A percentile compares a stretch with the other conserved stretches of the same genome.
Evolutionary conservation across 2,888 invertebrate genomes (phyloP).

Genomic region (Drosophila greeni): DNA sequence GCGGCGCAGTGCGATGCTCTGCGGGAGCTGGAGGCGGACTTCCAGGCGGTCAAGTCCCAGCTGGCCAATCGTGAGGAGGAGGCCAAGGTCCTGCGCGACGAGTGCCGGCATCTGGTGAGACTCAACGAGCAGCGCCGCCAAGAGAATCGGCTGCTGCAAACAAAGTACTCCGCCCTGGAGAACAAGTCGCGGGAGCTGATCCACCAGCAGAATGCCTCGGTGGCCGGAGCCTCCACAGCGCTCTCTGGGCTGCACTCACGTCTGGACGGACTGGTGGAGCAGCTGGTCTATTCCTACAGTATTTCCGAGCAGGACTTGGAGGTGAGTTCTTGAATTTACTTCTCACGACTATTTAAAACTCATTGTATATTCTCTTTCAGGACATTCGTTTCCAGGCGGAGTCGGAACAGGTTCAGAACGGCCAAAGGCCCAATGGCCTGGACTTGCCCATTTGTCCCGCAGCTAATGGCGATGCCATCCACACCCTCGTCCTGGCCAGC

Average conservation of each 20-base stretch:
- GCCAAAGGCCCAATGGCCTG: slow-evolving; percentile 71
- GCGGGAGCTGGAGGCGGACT: slow-evolving; percentile 84
- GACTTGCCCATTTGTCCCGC: slow-evolving; percentile 60
- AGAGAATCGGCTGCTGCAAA: slow-evolving; percentile 84
- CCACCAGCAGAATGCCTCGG: slow-evolving; percentile 84
- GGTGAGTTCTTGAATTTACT: slow-evolving; percentile 76
- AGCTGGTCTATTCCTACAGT: slow-evolving; percentile 85
- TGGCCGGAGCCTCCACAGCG: slow-evolving; percentile 85
- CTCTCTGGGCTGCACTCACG: slow-evolving; percentile 84
- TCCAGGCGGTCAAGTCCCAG: slow-evolving; percentile 75
- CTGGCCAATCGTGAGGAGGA: slow-evolving; percentile 81
- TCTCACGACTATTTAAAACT: neutral
- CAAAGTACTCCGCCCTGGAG: slow-evolving; percentile 83
- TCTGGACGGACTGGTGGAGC: slow-evolving; percentile 85
- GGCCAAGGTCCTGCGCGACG: slow-evolving; percentile 84
- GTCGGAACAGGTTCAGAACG: slow-evolving; percentile 85
- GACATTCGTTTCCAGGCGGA: slow-evolving; percentile 90
- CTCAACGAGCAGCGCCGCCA: slow-evolving; percentile 89
- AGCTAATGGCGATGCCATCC: slow-evolving; percentile 47
- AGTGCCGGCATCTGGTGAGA: slow-evolving; percentile 87
- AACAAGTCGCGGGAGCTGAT: slow-evolving; percentile 83
- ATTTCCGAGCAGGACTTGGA: slow-evolving; percentile 88
- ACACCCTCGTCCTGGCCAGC: slow-evolving; percentile 66
- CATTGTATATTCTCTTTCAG: slow-evolving; percentile 73
- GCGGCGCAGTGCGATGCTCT: slow-evolving; percentile 88